A percentile compares a stretch with the other conserved stretches of the same genome.
These are phyloP conservation scores for Dione vanillae DNA, from an alignment of 2,888 invertebrate species.

Conservation along the genomic window DNA sequence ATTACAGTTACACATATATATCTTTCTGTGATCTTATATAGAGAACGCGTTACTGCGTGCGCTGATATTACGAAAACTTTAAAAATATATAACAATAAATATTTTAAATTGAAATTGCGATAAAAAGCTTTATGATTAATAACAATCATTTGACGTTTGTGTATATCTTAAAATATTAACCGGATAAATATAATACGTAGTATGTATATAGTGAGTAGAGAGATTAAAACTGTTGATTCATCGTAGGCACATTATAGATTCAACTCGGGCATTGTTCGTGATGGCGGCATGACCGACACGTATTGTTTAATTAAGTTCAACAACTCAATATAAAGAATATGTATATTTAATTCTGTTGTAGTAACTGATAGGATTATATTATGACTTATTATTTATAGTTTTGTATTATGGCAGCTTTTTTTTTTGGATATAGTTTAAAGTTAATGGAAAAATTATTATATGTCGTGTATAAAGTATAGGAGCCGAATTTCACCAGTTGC, in stretches of 20 bases:
- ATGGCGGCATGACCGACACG: background rate
- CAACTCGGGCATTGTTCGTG: constrained; percentile 4
- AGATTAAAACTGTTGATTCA: constrained; percentile 9
- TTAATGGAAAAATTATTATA: no score
- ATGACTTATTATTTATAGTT: background rate
- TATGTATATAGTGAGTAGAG: background rate
- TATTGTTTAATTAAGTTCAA: constrained; percentile 3
- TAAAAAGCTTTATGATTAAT: no score
- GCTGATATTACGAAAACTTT: no score
- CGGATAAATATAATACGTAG: no score
- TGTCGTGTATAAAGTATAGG: no score
- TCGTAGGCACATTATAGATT: background rate
- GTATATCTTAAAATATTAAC: constrained; percentile 1
- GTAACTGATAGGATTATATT: background rate
- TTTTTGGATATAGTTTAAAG: no score
- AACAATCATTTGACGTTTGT: background rate
- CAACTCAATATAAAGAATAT: background rate
- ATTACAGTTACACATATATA: no score
- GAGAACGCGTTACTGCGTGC: no score
- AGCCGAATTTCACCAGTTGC: no score
- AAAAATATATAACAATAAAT: no score
- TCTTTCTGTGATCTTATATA: no score
- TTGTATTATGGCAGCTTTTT: background rate
- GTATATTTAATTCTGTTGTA: background rate
- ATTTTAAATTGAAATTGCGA: no score